Evolutionary conservation across 2,797 vertebrate species (phyloP), one percentile per base, ranked within the genome.

Genomic region (Tolypeutes matacus): DNA sequence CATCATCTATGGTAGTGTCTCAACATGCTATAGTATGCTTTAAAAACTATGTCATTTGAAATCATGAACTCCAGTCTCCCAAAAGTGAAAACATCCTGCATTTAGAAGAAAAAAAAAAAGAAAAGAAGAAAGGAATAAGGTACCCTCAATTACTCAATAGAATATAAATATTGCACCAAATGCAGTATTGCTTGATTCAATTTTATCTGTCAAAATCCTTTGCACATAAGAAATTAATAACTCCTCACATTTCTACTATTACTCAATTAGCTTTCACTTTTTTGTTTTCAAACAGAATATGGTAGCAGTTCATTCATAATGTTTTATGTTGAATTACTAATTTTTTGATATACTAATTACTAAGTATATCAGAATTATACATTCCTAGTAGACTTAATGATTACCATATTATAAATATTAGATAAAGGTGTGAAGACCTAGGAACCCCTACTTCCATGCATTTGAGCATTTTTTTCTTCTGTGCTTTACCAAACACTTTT

Each of bases 161-260:
- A 56, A 78, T 56, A 53, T 78, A 78, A 56, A 31, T 53, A 53
- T 53, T 78, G 51, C 29, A 78, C 51, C 49, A 78, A 78, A 78
- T 42, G 53, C 34, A 53, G 20, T 36, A 29, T 62, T 62, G 20
- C 25, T 29, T 82, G 78, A 82, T 25, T 82, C 53, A 58, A 29
- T 58, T 82, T 62, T 25, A 82, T 29, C 60, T 82, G 42, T 36
- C 21, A 82, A 34, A 62, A 82, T 82, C n/a, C 25, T 82, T 58
- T 36, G 49, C 7, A n/a, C 53, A 90, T 60, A n/a, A 83, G 69
- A 85, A 90, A 62, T 88, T 92, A 77, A 64, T 39, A 62, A 88
- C 12, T 65, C 42, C 76, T 88, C 60, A 51, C 31, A 51, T 17
- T 81, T n/a, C 81, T 14, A 0, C 62, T 93, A 20, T 81, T 2